Evolutionary conservation across 2,888 invertebrate species (phyloP).

Genomic region (Cheiracanthium punctorium): DNA sequence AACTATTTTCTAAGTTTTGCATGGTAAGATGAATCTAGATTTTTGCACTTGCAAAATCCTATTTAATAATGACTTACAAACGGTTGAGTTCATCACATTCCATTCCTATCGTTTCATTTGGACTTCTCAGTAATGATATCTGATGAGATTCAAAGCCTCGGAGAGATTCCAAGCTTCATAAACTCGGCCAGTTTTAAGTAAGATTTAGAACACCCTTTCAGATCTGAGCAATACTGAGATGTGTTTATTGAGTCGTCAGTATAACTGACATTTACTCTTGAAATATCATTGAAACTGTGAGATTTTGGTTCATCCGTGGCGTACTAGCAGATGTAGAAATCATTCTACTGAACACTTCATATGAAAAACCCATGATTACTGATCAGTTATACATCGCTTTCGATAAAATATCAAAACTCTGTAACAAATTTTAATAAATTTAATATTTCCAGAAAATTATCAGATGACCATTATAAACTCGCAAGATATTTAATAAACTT

Average conservation of each 20-base stretch:
- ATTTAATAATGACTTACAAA: not conserved
- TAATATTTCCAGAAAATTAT: too few species aligned
- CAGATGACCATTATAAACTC: too few species aligned
- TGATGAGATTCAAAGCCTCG: constrained; percentile 32
- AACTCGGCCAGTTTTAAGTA: constrained; percentile 27
- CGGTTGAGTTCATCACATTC: constrained; percentile 28
- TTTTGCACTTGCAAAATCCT: too few species aligned
- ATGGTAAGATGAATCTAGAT: too few species aligned
- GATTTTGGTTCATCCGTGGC: constrained; percentile 15
- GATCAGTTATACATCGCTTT: too few species aligned
- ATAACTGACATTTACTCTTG: constrained; percentile 7
- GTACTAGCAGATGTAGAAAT: constrained; percentile 16
- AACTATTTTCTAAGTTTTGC: too few species aligned
- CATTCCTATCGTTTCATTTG: constrained; percentile 37
- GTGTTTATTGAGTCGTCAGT: constrained; percentile 17
- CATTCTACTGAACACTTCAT: constrained; percentile 41
- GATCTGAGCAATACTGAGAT: constrained; percentile 37
- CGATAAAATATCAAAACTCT: too few species aligned
- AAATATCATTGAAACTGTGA: constrained; percentile 29
- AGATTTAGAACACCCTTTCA: constrained; percentile 17
- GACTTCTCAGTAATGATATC: constrained; percentile 38
- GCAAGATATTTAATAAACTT: too few species aligned
- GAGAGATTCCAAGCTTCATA: too few species aligned
- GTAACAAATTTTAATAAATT: too few species aligned
- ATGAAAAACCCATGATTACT: constrained; percentile 50